Percentiles rank a stretch among this genome's conserved stretches.
These are phyloP conservation scores for Phaethon lepturus DNA, from an alignment of 2,113 vertebrate species.

Conservation along the genomic window DNA sequence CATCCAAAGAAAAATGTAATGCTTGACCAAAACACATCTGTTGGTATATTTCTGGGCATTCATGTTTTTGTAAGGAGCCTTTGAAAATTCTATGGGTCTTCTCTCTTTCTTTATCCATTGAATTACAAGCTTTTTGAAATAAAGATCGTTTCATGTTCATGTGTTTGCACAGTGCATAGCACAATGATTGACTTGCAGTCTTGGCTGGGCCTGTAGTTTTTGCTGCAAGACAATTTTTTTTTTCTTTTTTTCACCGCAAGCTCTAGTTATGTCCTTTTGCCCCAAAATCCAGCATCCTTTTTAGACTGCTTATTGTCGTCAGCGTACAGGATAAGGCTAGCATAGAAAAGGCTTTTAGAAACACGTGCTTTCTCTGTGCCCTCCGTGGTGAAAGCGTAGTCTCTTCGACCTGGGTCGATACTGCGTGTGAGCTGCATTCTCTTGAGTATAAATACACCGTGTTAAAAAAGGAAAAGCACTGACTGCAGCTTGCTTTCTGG, in stretches of 20 bases:
- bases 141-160: background rate
- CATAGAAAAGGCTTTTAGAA: background rate
- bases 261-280: background rate
- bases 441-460: background rate
- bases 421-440: conserved; percentile 27
- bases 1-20: background rate
- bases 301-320: background rate
- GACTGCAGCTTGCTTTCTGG: background rate
- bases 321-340: background rate
- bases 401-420: background rate
- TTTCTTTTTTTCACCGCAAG: background rate
- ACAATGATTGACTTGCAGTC: background rate
- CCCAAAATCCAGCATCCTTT: background rate
- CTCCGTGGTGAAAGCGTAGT: background rate
- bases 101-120: background rate
- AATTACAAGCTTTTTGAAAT: background rate
- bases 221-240: background rate
- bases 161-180: background rate
- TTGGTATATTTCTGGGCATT: background rate
- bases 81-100: background rate
- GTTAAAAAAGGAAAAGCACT: conserved; percentile 48
- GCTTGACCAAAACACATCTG: background rate
- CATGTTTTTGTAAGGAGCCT: background rate
- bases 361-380: background rate
- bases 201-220: background rate